These are phyloP conservation scores for Leuciscus waleckii DNA, from an alignment of 2,797 vertebrate species.

Conservation along the genomic window DNA sequence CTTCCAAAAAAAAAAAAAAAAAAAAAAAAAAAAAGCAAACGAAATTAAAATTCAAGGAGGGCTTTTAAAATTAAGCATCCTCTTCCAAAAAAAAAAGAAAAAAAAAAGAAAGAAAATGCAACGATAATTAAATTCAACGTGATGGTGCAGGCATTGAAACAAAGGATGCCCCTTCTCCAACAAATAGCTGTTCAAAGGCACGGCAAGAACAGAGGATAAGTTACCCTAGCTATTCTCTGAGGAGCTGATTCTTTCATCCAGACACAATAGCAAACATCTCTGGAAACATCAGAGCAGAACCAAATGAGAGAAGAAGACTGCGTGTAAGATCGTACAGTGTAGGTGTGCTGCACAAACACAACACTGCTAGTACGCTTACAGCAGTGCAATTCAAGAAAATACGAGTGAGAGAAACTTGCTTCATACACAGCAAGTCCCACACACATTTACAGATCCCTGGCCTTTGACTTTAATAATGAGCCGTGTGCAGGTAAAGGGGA, in stretches of 20 bases:
- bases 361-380: slow-evolving; percentile 12
- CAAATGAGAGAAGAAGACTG: slow-evolving; percentile 77
- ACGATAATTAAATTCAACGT: slow-evolving; percentile 53
- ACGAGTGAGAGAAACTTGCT: not conserved
- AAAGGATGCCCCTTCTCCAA: slow-evolving; percentile 69
- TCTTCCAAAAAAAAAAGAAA: slow-evolving; percentile 3
- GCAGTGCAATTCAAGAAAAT: not conserved
- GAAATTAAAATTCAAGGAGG: too few species aligned
- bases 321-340: slow-evolving; percentile 67
- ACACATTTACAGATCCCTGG: slow-evolving; percentile 5
- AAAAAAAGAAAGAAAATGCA: slow-evolving; percentile 52
- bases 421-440: not conserved
- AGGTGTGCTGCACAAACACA: slow-evolving; percentile 54
- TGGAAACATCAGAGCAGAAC: slow-evolving; percentile 78
- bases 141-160: slow-evolving; percentile 72
- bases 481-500: not conserved
- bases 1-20: not conserved
- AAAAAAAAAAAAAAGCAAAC: too few species aligned
- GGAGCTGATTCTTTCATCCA: slow-evolving; percentile 78
- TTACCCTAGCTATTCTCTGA: slow-evolving; percentile 71
- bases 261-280: slow-evolving; percentile 74
- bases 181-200: slow-evolving; percentile 73
- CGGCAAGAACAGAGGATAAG: slow-evolving; percentile 66
- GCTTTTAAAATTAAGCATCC: slow-evolving; percentile 54
- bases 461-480: slow-evolving; percentile 32